Evolutionary conservation across 2,797 vertebrate species (phyloP), one percentile per base, ranked within the genome.

Genomic region (Neosilurus mollespiculum): DNA sequence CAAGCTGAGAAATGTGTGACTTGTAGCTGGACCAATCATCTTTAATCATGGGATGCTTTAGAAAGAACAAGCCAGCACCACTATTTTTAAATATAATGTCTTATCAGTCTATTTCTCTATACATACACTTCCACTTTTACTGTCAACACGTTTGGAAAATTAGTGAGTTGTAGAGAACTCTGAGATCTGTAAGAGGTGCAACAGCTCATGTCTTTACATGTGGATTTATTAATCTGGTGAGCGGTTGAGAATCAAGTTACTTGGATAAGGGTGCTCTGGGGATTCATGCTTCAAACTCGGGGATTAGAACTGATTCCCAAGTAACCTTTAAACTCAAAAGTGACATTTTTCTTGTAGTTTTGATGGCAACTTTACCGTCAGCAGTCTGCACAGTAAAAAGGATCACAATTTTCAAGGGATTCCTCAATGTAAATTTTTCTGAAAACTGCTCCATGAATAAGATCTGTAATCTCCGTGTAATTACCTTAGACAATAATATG

Each of bases 341-440:
- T 54, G 82, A 78, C 77, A 84, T 83, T 83, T 83, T 22, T 22
- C 51, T 71, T 37, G 37, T 56, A 26, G 62, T 86, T 79, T 78
- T 82, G 79, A 83, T 86, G 81, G 83, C 61, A 84, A 82, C 73
- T 26, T 71, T 73, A 75, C 16, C 53, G 70, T 64, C 58, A 30
- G 59, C 2, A 76, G 66, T 83, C 76, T 75, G 78, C 67, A 64
- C 49, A 64, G 72, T 58, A 56, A 82, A 65, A 20, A 69, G 22
- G n/a, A 64, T 67, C 9, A 43, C 56, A 78, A 3, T 10, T 34
- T 56, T 56, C 24, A 75, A 5, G 16, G 16, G 26, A 56, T 34
- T 54, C 14, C 14, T 22, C 2, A 1, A 9, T 22, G 3, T 20
- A 56, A 30, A 18, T 53, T 16, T 10, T 10, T 5, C 24, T 12